A percentile compares a stretch with the other conserved stretches of the same genome.
Conservation (phyloP, 2,797 vertebrate genomes). For the Leuciscus waleckii region DNA sequence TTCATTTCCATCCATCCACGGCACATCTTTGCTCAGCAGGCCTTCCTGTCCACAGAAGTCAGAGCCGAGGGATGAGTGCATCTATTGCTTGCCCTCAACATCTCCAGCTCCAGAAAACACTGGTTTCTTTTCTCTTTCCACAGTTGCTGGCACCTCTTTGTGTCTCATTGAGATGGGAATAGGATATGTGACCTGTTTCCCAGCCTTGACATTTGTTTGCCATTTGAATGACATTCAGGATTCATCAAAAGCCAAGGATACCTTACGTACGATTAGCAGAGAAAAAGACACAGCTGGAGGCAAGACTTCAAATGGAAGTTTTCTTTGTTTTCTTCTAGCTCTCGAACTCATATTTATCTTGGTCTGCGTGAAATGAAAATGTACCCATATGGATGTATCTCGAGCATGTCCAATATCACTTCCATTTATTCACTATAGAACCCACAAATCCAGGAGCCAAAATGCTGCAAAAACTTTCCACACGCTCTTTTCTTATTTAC, state of each 20-base stretch:
- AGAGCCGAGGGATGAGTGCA: slow-evolving; percentile 45
- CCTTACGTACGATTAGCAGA: slow-evolving; percentile 44
- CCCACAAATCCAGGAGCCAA: slow-evolving; percentile 33
- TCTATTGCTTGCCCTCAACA: slow-evolving; percentile 51
- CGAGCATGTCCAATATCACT: slow-evolving; percentile 47
- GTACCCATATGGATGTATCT: slow-evolving; percentile 43
- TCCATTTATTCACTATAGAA: slow-evolving; percentile 50
- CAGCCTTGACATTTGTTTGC: slow-evolving; percentile 53
- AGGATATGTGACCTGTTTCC: slow-evolving; percentile 67
- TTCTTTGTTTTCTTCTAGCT: slow-evolving; percentile 38
- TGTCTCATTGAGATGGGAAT: slow-evolving; percentile 62
- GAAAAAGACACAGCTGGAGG: slow-evolving; percentile 26
- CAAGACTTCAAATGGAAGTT: slow-evolving; percentile 42
- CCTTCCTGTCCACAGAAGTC: slow-evolving; percentile 56
- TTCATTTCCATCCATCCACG: slow-evolving; percentile 60
- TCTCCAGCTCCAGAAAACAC: slow-evolving; percentile 65
- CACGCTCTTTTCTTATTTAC: slow-evolving; percentile 54
- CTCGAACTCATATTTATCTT: slow-evolving; percentile 25
- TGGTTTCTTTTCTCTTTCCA: slow-evolving; percentile 51
- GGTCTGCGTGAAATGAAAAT: slow-evolving; percentile 37
- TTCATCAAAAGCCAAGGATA: slow-evolving; percentile 53
- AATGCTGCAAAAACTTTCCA: slow-evolving; percentile 50
- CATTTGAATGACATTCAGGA: slow-evolving; percentile 33
- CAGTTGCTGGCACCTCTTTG: slow-evolving; percentile 39
- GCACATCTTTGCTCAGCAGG: slow-evolving; percentile 54